phyloP scores from a whole-genome alignment of 2,888 invertebrate species.

The Muschampia plurimacula region DNA sequence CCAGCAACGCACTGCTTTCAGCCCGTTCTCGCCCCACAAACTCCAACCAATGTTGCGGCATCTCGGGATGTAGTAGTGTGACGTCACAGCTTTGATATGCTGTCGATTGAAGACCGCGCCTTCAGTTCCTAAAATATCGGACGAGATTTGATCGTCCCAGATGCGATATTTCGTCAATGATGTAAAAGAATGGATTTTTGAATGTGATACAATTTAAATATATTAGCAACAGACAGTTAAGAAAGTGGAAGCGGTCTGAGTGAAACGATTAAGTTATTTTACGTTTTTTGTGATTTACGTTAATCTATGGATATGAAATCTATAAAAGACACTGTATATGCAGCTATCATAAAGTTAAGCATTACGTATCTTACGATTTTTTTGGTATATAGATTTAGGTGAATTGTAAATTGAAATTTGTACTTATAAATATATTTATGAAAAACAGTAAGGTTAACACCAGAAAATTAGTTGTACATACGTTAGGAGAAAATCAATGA shows the following conservation, averaged over 20 bases:
- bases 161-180: constrained; percentile 54
- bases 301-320: constrained; percentile 59
- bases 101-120: constrained; percentile 84
- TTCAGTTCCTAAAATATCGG: constrained; percentile 83
- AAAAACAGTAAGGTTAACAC: constrained; percentile 85
- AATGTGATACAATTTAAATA: constrained; percentile 54
- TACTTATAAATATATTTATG: constrained; percentile 82
- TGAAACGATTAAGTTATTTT: constrained; percentile 44
- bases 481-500: constrained; percentile 72
- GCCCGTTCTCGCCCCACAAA: constrained; percentile 85
- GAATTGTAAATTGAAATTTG: constrained; percentile 78
- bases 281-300: constrained; percentile 55
- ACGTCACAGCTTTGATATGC: constrained; percentile 87
- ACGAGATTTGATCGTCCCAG: constrained; percentile 57
- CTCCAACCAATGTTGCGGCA: constrained; percentile 71
- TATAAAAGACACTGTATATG: constrained; percentile 67
- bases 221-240: constrained; percentile 52
- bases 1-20: constrained; percentile 84
- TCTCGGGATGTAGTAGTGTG: constrained; percentile 87
- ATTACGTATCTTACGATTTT: constrained; percentile 59
- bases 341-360: constrained; percentile 68
- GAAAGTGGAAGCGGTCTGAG: constrained; percentile 48
- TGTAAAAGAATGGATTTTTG: constrained; percentile 53
- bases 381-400: constrained; percentile 76
- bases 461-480: constrained; percentile 84